Percentiles rank a stretch among this genome's conserved stretches.
These are phyloP conservation scores for Eupithecia exiguata DNA, from an alignment of 2,888 invertebrate species.

Conservation along the genomic window DNA sequence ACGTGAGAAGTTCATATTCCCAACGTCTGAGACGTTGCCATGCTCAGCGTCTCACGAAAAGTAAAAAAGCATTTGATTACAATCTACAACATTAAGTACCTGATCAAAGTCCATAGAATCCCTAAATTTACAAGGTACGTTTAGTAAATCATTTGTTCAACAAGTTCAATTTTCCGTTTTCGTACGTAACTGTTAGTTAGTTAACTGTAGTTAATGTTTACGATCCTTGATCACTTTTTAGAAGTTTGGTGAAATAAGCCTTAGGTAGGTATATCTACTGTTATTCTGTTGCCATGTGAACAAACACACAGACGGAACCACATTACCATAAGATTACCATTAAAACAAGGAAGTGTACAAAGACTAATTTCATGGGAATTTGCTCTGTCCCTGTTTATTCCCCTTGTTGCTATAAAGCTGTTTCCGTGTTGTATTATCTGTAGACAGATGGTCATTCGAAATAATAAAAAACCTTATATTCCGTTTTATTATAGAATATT, in stretches of 20 bases:
- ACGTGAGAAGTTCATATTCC: too few relatives aligned
- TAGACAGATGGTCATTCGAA: background rate
- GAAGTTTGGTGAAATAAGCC: background rate
- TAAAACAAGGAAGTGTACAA: constrained; percentile 1
- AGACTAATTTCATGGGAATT: constrained; percentile 2
- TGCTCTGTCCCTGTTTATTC: background rate
- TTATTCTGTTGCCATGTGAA: background rate
- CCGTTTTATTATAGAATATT: background rate
- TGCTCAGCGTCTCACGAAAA: too few relatives aligned
- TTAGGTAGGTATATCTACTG: background rate
- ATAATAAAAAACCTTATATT: background rate
- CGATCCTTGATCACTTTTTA: background rate
- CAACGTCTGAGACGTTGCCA: too few relatives aligned
- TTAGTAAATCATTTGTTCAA: too few relatives aligned
- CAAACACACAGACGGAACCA: background rate
- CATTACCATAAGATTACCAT: background rate
- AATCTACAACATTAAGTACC: too few relatives aligned
- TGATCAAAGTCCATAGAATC: too few relatives aligned
- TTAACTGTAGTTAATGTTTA: too few relatives aligned
- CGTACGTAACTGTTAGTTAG: too few relatives aligned
- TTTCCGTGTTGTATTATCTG: background rate
- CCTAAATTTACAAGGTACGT: too few relatives aligned
- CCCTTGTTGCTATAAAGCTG: background rate
- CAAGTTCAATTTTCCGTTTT: background rate
- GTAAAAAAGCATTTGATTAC: too few relatives aligned